Conservation (phyloP, 1,140 invertebrate species). For the Pemphigus obesinymphae region DNA sequence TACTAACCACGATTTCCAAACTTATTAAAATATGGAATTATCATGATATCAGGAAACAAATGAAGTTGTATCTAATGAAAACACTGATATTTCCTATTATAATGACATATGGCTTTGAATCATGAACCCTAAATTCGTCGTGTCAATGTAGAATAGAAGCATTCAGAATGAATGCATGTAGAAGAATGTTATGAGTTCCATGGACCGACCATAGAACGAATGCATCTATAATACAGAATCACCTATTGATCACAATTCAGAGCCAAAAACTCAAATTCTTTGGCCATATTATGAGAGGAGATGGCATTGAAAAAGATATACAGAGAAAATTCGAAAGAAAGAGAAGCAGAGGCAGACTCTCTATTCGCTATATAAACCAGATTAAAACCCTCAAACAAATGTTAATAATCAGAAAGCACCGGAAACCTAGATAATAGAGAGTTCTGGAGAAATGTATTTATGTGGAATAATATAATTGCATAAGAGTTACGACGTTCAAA, state of each 20-base stretch:
- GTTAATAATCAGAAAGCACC: constrained; percentile 8
- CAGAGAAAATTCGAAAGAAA: too few species aligned
- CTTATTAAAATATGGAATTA: too few species aligned
- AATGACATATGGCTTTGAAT: background rate
- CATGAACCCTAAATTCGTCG: background rate
- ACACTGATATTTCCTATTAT: background rate
- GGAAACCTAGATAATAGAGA: background rate
- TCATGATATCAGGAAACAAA: too few species aligned
- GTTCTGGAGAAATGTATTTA: too few species aligned
- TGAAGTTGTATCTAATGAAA: background rate
- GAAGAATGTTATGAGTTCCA: background rate
- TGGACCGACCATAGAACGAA: background rate
- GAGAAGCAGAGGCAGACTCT: too few species aligned
- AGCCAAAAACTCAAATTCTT: background rate
- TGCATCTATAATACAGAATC: background rate
- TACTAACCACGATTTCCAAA: too few species aligned
- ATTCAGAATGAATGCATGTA: background rate
- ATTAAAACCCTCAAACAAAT: constrained; percentile 16
- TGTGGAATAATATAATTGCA: too few species aligned
- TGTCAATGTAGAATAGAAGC: constrained; percentile 1
- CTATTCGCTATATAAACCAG: background rate
- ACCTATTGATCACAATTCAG: constrained; percentile 8
- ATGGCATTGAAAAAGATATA: too few species aligned
- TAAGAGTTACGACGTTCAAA: too few species aligned
- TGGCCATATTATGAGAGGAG: background rate